Base-by-base conservation (phyloP, 1,140 invertebrate species). In the Lycorma delicatula region DNA sequence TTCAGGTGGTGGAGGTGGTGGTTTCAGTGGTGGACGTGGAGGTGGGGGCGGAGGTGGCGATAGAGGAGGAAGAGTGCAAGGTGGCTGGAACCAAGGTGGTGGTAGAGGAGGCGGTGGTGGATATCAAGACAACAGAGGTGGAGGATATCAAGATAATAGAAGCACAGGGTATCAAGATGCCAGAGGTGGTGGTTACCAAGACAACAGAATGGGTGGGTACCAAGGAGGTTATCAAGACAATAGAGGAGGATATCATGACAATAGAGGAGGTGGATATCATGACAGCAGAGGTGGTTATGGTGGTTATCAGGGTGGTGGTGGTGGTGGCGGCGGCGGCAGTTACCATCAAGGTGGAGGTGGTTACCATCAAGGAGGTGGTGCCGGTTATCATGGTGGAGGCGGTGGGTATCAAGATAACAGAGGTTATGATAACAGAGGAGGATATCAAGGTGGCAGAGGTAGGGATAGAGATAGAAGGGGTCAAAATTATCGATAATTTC, bases 101-200 rank as follows among this genome's bases (percentile, higher is more conserved):
- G 41, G 46, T 20, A 12, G 31, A 47, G 54, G 27, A 48, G 59
- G 58, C 16, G 16, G 49, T 27, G 57, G 57, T 59, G 54, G 58
- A 18, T 56, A 63, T 20, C 60, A 61, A 18, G 52, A 50, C 27
- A 60, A 58, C 20, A 46, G 53, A 38, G 60, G 59, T 22, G 48
- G 56, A 16, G 56, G 55, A 29, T 58, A 58, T 4, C 34, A 22
- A 46, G 59, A 58, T 46, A 50, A 28, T 6, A 26, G 27, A 3
- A 25, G 18, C 9, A 41, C 23, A 53, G 53, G 53, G 13, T 54
- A 54, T 16, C 20, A 27, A 25, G 53, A 54, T 36, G 31, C 4
- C 25, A 41, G n/a, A 31, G 57, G 56, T 52, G 56, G 46, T 48
- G 36, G 34, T 13, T 41, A 23, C 18, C 31, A 53, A 25, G 54